Percentiles rank a stretch among this genome's conserved stretches.
Conservation (phyloP, 2,888 invertebrate species). For the Ochropleura plecta region DNA sequence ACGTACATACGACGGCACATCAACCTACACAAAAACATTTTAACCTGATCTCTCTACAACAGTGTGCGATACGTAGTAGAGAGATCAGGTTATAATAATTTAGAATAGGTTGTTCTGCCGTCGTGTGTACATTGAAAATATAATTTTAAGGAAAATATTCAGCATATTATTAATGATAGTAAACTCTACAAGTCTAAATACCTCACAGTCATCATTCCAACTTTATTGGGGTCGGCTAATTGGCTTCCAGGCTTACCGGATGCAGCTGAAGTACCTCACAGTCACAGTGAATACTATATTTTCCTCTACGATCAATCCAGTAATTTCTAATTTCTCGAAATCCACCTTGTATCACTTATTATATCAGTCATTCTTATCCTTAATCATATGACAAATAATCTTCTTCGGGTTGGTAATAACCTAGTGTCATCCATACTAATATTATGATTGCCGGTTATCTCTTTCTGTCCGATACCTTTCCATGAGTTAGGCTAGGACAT, state of each 20-base stretch:
- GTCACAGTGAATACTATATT: neutral
- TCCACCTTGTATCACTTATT: neutral
- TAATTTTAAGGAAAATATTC: neutral
- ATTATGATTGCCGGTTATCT: too few relatives aligned
- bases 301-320: neutral
- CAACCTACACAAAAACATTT: too few relatives aligned
- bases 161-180: neutral
- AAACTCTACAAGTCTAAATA: neutral
- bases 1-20: too few relatives aligned
- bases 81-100: too few relatives aligned
- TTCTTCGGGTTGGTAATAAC: neutral
- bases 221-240: too few relatives aligned
- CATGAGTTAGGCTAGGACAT: neutral
- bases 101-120: too few relatives aligned
- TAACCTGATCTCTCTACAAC: too few relatives aligned
- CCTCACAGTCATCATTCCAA: too few relatives aligned
- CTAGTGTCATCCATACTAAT: neutral
- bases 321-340: conserved; percentile 13
- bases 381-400: neutral
- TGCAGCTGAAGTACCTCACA: neutral
- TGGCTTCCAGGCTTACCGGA: too few relatives aligned
- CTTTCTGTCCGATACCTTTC: neutral
- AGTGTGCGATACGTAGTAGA: too few relatives aligned
- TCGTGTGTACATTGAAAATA: neutral
- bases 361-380: neutral